Evolutionary conservation across 1,140 invertebrate species (phyloP).

Genomic region (Megalopta genalis): DNA sequence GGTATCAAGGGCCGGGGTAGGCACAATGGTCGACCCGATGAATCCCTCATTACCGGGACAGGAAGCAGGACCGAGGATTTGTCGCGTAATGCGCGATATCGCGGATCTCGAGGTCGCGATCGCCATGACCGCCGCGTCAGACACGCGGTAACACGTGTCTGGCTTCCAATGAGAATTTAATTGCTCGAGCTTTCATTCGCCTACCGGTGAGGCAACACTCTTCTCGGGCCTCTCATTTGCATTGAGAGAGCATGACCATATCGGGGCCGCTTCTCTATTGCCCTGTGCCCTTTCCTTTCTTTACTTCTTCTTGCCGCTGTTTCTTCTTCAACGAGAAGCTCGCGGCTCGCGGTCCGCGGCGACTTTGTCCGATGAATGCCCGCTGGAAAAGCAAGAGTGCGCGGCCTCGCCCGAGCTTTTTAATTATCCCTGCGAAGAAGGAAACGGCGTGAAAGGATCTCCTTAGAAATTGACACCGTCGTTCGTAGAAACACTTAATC

Average conservation of each 20-base stretch:
- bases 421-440: no score
- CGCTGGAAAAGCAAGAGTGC: no score
- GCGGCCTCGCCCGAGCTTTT: no score
- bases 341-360: neutral
- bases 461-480: no score
- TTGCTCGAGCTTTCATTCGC: conserved; percentile 70
- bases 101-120: conserved; percentile 76
- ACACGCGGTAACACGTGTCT: conserved; percentile 74
- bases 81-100: conserved; percentile 75
- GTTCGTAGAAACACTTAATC: no score
- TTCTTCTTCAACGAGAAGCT: neutral
- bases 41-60: conserved; percentile 50
- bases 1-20: conserved; percentile 3
- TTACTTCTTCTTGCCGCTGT: neutral
- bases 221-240: conserved; percentile 66
- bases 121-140: conserved; percentile 74
- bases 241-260: conserved; percentile 71
- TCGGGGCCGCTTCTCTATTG: conserved; percentile 68
- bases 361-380: neutral
- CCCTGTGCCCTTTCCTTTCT: conserved; percentile 36
- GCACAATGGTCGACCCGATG: conserved; percentile 39
- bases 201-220: conserved; percentile 43
- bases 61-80: conserved; percentile 59
- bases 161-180: conserved; percentile 77
- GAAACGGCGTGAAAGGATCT: no score